Base-by-base conservation (phyloP, 30 jellyfish, hydroid and myxozoan species). In the Aurelia sp. region DNA sequence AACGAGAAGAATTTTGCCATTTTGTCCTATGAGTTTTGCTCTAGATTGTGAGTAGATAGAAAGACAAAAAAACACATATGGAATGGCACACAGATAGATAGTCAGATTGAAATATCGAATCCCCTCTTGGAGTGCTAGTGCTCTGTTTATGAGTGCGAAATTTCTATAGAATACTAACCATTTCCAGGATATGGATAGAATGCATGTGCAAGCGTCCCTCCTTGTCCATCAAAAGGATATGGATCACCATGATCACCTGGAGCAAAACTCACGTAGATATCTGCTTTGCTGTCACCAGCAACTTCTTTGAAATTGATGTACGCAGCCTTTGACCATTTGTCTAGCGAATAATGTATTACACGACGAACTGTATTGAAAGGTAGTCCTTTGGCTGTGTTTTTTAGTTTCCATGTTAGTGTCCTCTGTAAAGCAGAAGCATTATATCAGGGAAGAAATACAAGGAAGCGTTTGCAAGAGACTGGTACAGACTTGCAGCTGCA, bases 131-230 rank as follows among this genome's bases (percentile, higher is more conserved):
- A 2, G 0, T 13, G 15, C 15, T 61, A 22, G 4, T 19, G 31
- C 11, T 12, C 22, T 8, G 7, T 15, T 22, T 2, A 67, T 7
- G 52, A 10, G 22, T 19, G 78, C 16, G 8, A 67, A 18, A 61
- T 61, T 22, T 4, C 13, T n/a, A 67, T 6, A 67, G 6, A 30
- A 72, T 16, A 77, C 76, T 55, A 30, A 86, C 96, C 90, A 35
- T 59, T 58, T 64, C 88, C 83, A 15, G 81, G 84, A 63, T 53
- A 88, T 0, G 98, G 98, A 63, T 76, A 93, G 61, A 93, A 93
- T 1, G 98, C 98, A 77, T 88, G 98, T 9, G 98, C 98, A 74
- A 93, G 86, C 33, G 98, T 88, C 4, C 98, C 98, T 11, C 95
- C 92, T 7, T 71, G 71, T 12, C 98, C 98, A 93, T 93, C 98